A percentile compares a stretch with the other conserved stretches of the same genome.
phyloP scores from a whole-genome alignment of 2,888 invertebrate species.

The Clivina fossor region DNA sequence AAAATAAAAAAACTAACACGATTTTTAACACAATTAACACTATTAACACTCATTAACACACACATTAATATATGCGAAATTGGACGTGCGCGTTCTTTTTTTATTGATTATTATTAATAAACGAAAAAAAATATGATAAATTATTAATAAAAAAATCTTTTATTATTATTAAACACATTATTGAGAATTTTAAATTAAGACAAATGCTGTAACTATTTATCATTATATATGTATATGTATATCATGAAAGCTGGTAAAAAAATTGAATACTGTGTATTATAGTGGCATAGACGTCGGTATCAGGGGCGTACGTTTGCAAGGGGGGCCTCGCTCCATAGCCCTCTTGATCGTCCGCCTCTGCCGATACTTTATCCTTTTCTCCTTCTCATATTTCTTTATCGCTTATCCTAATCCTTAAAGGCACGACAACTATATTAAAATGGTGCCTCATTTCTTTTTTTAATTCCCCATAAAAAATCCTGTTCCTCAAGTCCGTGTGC shows the following conservation, averaged over 20 bases:
- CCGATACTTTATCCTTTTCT: too few species aligned
- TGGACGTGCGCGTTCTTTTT: slow-evolving; percentile 53
- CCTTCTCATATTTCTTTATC: too few species aligned
- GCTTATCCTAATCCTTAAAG: too few species aligned
- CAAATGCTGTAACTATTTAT: slow-evolving; percentile 53
- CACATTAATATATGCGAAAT: slow-evolving; percentile 17
- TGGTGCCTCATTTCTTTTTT: neutral
- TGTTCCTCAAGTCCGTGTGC: too few species aligned
- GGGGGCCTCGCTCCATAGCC: neutral
- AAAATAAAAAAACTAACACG: slow-evolving; percentile 9
- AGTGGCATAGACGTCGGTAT: slow-evolving; percentile 20
- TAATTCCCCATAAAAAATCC: slow-evolving; percentile 10
- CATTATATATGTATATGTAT: slow-evolving; percentile 55
- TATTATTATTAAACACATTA: slow-evolving; percentile 53
- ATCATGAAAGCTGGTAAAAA: slow-evolving; percentile 50
- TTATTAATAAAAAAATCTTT: slow-evolving; percentile 52
- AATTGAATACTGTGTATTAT: slow-evolving; percentile 22
- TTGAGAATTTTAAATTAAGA: slow-evolving; percentile 52
- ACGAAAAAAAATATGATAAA: slow-evolving; percentile 47
- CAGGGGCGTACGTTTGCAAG: neutral
- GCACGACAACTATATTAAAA: too few species aligned
- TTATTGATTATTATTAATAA: slow-evolving; percentile 52
- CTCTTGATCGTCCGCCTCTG: neutral
- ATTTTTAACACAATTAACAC: slow-evolving; percentile 48
- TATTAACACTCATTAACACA: slow-evolving; percentile 41